Percentiles rank a stretch among this genome's conserved stretches.
Conservation (phyloP, 1,140 invertebrate species). For the Bombus terrestris region DNA sequence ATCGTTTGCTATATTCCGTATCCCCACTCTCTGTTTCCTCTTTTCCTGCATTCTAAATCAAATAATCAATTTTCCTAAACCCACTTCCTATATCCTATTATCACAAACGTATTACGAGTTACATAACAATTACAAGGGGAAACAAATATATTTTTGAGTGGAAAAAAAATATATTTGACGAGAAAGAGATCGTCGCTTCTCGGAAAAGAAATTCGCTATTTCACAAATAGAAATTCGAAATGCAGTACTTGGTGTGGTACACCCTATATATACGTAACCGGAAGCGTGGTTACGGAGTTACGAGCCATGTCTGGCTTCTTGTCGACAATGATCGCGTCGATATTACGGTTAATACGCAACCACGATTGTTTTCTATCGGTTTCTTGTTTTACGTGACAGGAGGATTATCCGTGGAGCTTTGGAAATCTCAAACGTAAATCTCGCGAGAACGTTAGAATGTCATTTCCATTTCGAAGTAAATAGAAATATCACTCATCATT, state of each 20-base stretch:
- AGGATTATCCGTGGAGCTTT: background rate
- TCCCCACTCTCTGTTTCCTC: no score
- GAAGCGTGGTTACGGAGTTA: conserved; percentile 8
- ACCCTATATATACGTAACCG: background rate
- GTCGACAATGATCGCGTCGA: conserved; percentile 5
- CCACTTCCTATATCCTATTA: no score
- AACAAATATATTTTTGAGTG: no score
- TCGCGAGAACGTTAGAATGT: background rate
- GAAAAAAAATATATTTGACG: no score
- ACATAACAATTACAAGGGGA: no score
- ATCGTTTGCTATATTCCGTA: no score
- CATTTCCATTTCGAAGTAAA: background rate
- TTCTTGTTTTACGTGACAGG: background rate
- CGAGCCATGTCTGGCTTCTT: conserved; percentile 22
- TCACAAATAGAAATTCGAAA: background rate
- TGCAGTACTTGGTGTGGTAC: background rate
- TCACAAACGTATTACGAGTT: no score
- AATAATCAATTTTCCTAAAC: no score
- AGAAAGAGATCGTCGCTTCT: no score
- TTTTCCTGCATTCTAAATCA: no score
- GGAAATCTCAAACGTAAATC: background rate
- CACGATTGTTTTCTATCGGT: conserved; percentile 3
- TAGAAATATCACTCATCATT: background rate
- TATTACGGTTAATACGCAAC: conserved; percentile 3
- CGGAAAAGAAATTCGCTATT: no score